Base-by-base conservation (phyloP, 2,113 vertebrate genomes). In the Scalopus aquaticus region DNA sequence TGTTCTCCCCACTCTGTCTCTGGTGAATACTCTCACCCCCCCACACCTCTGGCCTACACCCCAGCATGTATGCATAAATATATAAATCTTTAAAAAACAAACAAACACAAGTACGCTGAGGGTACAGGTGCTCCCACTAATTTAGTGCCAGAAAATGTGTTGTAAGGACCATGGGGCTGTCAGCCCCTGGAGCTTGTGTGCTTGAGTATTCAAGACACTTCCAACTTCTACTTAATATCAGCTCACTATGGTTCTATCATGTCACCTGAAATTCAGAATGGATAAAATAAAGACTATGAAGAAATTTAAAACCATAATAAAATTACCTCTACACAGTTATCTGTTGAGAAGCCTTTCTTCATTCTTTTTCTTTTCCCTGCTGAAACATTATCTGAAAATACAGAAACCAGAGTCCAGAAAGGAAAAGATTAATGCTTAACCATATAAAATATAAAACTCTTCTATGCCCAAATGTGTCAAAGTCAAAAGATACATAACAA, bases 361-460 rank as follows among this genome's bases (percentile, higher is more conserved):
- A 8, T 85, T 89, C 67, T 81, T 87, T 49, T 95, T 72, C 54
- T 90, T 90, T 77, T 91, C n/a, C 51, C 4, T 83, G 67, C 64
- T 90, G 81, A 67, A 84, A 46, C 17, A 30, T n/a, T 6, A 81
- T 42, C 72, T 90, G 83, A 91, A 97, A 97, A 95, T 73, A 93
- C 90, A 81, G 54, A 77, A 62, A 26, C 26, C 51, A 10, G 20
- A 95, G 54, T 69, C 49, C 3, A 46, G 62, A 88, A 95, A 84
- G 46, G 37, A 76, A 67, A 92, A 94, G 28, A 91, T 49, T 90
- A 54, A 37, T 62, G 64, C 64, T 93, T 80, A 42, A 82, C 24
- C 73, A 69, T 6, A 49, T 92, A 72, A 90, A 90, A 46, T 73
- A 67, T 56, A 72, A 65, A 92, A 85, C 30, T 78, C 24, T 78